Evolutionary conservation across 2,113 vertebrate species (phyloP).

Genomic region (Cynocephalus volans): DNA sequence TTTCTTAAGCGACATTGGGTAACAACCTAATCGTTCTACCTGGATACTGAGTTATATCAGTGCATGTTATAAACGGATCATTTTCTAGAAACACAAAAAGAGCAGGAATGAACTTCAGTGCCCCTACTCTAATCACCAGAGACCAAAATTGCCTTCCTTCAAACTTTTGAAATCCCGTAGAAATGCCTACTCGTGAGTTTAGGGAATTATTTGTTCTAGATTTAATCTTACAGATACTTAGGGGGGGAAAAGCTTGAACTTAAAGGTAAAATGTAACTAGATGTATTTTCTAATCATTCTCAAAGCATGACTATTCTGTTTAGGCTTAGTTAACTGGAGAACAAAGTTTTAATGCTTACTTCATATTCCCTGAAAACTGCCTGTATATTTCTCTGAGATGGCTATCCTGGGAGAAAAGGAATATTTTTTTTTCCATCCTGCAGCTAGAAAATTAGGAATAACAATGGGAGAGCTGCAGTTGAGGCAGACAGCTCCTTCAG

Average conservation of each 20-base stretch:
- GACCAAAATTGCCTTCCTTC: neutral
- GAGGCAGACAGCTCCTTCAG: rapidly evolving
- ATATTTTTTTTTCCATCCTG: rapidly evolving
- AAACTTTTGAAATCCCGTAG: neutral
- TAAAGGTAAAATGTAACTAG: neutral
- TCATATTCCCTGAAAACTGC: neutral
- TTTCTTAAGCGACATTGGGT: neutral
- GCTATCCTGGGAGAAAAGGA: too few species aligned
- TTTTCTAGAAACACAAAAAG: neutral
- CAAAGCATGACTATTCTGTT: neutral
- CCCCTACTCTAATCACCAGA: neutral
- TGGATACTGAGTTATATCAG: neutral
- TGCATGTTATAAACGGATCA: neutral
- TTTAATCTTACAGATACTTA: slow-evolving; percentile 11
- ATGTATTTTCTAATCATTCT: neutral
- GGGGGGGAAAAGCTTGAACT: neutral
- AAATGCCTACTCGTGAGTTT: neutral
- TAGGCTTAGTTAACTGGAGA: neutral
- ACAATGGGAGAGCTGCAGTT: rapidly evolving
- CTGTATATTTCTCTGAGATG: rapidly evolving
- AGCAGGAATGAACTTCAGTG: neutral
- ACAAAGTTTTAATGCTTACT: neutral
- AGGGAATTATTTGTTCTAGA: slow-evolving; percentile 26
- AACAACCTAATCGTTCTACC: neutral
- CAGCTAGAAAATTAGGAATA: neutral